Evolutionary conservation across 2,797 vertebrate species (phyloP).

Genomic region (Hybognathus amarus): DNA sequence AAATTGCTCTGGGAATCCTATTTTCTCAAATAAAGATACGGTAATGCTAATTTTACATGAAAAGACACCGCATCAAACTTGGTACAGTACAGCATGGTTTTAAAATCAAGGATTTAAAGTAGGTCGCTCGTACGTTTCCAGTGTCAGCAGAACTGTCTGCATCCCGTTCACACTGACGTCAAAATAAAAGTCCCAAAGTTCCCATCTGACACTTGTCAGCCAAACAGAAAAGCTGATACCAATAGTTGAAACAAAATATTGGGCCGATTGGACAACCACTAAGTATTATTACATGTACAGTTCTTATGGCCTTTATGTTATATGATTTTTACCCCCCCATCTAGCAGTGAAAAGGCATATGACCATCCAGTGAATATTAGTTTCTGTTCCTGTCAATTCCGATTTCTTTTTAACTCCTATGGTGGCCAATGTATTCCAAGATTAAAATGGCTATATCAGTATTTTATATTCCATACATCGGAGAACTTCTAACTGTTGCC

Average conservation of each 20-base stretch:
- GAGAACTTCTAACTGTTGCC: conserved; percentile 38
- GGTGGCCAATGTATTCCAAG: no score
- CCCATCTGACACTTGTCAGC: background rate
- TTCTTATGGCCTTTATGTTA: background rate
- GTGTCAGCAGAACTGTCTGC: background rate
- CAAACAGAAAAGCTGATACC: background rate
- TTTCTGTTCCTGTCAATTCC: no score
- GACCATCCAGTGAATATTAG: no score
- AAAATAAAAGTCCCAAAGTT: background rate
- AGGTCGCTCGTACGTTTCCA: background rate
- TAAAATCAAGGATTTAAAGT: background rate
- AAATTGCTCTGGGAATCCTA: background rate
- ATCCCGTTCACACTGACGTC: background rate
- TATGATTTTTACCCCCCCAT: no score
- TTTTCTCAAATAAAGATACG: background rate
- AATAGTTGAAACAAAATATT: background rate
- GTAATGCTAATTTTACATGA: background rate
- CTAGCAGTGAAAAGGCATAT: no score
- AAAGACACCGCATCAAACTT: background rate
- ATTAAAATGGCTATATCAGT: no score
- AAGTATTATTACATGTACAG: background rate
- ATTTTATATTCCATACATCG: conserved; percentile 29
- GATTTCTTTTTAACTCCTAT: no score
- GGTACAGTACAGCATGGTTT: background rate
- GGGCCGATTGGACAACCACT: background rate